phyloP scores from a whole-genome alignment of 2,888 invertebrate species.

The Octodonta nipae region DNA sequence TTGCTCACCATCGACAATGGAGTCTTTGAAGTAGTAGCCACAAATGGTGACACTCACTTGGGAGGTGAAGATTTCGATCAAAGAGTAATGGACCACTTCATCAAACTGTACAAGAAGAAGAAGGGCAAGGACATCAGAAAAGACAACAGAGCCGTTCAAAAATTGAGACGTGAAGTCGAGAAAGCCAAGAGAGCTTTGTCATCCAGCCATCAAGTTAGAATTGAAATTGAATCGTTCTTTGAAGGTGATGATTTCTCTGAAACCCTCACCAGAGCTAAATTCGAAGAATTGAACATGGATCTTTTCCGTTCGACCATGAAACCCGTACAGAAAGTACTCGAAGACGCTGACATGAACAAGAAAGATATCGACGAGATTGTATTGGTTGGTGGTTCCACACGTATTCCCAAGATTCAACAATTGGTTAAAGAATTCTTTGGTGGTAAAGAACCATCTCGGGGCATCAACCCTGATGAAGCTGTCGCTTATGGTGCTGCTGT shows the following conservation, averaged over 20 bases:
- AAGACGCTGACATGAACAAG: constrained; percentile 98
- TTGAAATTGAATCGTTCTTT: constrained; percentile 97
- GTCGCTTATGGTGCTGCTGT: constrained; percentile 98
- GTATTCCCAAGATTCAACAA: constrained; percentile 96
- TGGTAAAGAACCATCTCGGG: constrained; percentile 94
- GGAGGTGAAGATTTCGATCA: constrained; percentile 99
- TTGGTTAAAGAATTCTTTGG: constrained; percentile 89
- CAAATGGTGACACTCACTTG: constrained; percentile 92
- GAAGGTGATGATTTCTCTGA: constrained; percentile 98
- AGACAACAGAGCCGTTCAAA: constrained; percentile 81
- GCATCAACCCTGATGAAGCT: constrained; percentile 98
- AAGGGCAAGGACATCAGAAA: constrained; percentile 93
- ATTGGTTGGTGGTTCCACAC: constrained; percentile 94
- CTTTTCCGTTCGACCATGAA: constrained; percentile 83
- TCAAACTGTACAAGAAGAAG: constrained; percentile 94
- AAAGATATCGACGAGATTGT: constrained; percentile 98
- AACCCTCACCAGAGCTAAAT: constrained; percentile 93
- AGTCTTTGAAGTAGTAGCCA: constrained; percentile 83
- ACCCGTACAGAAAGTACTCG: constrained; percentile 89
- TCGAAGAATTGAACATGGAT: constrained; percentile 95
- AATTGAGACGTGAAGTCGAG: constrained; percentile 91
- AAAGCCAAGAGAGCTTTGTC: constrained; percentile 94
- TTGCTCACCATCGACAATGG: constrained; percentile 96
- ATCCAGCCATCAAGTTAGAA: constrained; percentile 86
- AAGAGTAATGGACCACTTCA: constrained; percentile 94